These are phyloP conservation scores for Poeciliopsis turrubarensis DNA, from an alignment of 2,113 vertebrate species.

Conservation along the genomic window DNA sequence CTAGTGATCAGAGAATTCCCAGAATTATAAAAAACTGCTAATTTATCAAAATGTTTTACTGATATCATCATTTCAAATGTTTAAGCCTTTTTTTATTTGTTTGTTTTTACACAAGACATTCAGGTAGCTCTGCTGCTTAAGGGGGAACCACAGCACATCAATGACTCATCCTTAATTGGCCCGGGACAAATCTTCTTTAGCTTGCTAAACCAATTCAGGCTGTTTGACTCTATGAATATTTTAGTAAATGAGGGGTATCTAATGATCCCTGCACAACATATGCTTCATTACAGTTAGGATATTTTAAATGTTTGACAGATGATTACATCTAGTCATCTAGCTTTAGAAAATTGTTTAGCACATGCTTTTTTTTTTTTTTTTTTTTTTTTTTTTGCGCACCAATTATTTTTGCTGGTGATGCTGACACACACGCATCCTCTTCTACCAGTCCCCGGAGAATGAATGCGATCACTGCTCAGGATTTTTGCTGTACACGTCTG, in stretches of 20 bases:
- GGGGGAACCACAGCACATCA: no score
- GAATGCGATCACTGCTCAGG: not conserved
- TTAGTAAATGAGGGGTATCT: not conserved
- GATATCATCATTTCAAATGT: no score
- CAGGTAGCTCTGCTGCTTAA: no score
- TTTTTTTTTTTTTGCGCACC: not conserved
- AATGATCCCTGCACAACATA: not conserved
- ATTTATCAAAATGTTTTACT: no score
- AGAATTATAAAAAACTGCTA: no score
- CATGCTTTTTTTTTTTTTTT: not conserved
- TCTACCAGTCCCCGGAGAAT: slow-evolving; percentile 4
- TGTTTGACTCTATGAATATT: not conserved
- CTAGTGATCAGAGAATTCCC: no score
- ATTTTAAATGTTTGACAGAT: not conserved
- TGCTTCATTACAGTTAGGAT: not conserved
- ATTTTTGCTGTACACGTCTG: slow-evolving; percentile 10
- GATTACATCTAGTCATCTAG: not conserved
- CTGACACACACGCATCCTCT: slow-evolving; percentile 41
- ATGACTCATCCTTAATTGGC: no score
- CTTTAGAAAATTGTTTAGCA: not conserved
- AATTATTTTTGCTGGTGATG: slow-evolving; percentile 66
- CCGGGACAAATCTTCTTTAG: not conserved
- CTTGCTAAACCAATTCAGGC: not conserved
- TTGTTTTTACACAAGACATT: no score
- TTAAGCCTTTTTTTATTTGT: no score